Evolutionary conservation across 2,888 invertebrate genomes (phyloP).

Genomic region (Drosophila dives): DNA sequence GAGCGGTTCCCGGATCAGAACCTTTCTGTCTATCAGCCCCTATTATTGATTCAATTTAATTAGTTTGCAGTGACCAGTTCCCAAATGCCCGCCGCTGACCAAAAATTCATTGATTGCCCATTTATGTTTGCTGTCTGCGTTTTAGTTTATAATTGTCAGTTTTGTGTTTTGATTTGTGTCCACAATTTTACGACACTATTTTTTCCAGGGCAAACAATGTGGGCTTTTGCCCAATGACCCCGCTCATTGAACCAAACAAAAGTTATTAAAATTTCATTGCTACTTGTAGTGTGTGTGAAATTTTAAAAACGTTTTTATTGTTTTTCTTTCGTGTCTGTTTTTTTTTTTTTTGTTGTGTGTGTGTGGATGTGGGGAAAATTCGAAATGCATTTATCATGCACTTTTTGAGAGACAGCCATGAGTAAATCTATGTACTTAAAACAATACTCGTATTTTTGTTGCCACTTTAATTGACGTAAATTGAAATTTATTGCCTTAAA

Average conservation of each 20-base stretch:
- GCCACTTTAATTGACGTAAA: conserved; percentile 44
- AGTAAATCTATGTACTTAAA: conserved; percentile 21
- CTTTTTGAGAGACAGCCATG: conserved; percentile 5
- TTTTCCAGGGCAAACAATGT: conserved; percentile 34
- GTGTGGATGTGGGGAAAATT: conserved; percentile 4
- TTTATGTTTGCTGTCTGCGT: conserved; percentile 63
- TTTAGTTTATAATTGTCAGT: conserved; percentile 60
- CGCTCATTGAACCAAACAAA: conserved; percentile 56
- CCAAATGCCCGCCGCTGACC: conserved; percentile 33
- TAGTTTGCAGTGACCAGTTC: conserved; percentile 55
- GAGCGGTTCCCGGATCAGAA: conserved; percentile 31
- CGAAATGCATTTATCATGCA: conserved; percentile 59
- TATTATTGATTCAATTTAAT: conserved; percentile 76
- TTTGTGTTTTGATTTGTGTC: conserved; percentile 59
- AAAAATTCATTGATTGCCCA: conserved; percentile 49
- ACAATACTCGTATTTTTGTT: conserved; percentile 18
- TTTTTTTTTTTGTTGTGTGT: background rate
- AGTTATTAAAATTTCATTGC: conserved; percentile 72
- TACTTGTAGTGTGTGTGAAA: conserved; percentile 46
- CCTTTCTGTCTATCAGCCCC: conserved; percentile 31
- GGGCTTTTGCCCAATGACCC: conserved; percentile 47
- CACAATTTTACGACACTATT: conserved; percentile 46
- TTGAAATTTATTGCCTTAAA: conserved; percentile 40
- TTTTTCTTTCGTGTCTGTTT: conserved; percentile 30
- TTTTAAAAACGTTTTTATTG: conserved; percentile 50